These are phyloP conservation scores for Aporophyla nigra DNA, from an alignment of 2,888 invertebrate species.

Conservation along the genomic window DNA sequence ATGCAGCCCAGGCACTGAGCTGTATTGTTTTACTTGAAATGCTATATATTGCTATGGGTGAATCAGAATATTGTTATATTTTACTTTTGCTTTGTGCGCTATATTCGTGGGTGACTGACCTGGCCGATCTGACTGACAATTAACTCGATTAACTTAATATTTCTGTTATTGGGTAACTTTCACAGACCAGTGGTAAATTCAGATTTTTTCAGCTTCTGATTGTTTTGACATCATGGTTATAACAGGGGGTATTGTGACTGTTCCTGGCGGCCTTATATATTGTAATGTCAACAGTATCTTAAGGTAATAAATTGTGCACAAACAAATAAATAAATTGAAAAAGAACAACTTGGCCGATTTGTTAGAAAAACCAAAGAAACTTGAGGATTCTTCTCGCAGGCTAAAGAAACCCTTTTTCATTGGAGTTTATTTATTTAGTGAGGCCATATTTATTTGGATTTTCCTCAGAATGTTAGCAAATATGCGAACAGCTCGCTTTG, in stretches of 20 bases:
- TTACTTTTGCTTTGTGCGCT: slow-evolving; percentile 20
- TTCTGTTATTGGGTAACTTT: background rate
- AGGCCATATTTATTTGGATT: too few relatives aligned
- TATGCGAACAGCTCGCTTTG: too few relatives aligned
- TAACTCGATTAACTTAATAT: background rate
- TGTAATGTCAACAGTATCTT: too few relatives aligned
- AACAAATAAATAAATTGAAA: too few relatives aligned
- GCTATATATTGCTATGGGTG: slow-evolving; percentile 38
- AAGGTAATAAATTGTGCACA: too few relatives aligned
- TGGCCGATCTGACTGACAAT: background rate
- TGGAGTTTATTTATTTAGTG: too few relatives aligned
- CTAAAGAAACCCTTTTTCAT: too few relatives aligned
- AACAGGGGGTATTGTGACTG: too few relatives aligned
- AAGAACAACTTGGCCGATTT: background rate
- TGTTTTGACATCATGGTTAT: background rate
- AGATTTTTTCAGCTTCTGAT: background rate
- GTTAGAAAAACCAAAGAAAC: background rate
- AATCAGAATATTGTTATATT: slow-evolving; percentile 37
- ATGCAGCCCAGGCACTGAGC: slow-evolving; percentile 23
- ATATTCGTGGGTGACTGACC: slow-evolving; percentile 11
- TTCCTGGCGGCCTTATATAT: too few relatives aligned
- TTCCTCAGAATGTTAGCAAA: too few relatives aligned
- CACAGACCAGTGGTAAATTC: background rate
- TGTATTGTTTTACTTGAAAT: slow-evolving; percentile 57
- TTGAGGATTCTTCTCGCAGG: background rate